These are phyloP conservation scores for Cryptoprocta ferox DNA, from an alignment of 2,797 vertebrate species.

Conservation along the genomic window DNA sequence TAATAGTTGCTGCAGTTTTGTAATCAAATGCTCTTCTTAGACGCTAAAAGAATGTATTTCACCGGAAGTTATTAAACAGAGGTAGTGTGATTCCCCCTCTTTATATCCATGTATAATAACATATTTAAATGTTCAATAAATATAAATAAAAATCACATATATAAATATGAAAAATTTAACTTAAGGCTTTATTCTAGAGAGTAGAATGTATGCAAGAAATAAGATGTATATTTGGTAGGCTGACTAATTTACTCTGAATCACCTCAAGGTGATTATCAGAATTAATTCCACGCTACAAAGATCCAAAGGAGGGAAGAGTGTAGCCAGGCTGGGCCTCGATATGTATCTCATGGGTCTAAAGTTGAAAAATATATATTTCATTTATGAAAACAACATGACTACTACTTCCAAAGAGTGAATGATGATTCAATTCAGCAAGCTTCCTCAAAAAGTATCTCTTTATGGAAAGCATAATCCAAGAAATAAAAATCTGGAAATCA, in stretches of 20 bases:
- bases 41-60: conserved; percentile 32
- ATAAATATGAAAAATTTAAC: conserved; percentile 17
- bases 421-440: not conserved
- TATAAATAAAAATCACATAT: conserved; percentile 26
- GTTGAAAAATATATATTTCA: not conserved
- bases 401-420: not conserved
- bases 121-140: conserved; percentile 30
- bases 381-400: not conserved
- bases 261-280: not conserved
- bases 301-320: not conserved
- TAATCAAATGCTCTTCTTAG: conserved; percentile 44
- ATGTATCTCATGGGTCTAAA: not conserved
- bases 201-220: not conserved
- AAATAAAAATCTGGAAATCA: not conserved
- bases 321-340: not conserved
- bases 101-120: conserved; percentile 36
- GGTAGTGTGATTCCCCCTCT: not conserved
- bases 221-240: not conserved
- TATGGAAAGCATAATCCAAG: not conserved
- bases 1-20: conserved; percentile 44
- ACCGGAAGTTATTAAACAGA: not conserved
- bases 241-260: not conserved
- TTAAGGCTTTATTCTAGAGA: not conserved
- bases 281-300: not conserved
- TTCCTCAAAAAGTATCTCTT: not conserved